Evolutionary conservation across 2,113 vertebrate genomes (phyloP).

Genomic region (Prolemur simus): DNA sequence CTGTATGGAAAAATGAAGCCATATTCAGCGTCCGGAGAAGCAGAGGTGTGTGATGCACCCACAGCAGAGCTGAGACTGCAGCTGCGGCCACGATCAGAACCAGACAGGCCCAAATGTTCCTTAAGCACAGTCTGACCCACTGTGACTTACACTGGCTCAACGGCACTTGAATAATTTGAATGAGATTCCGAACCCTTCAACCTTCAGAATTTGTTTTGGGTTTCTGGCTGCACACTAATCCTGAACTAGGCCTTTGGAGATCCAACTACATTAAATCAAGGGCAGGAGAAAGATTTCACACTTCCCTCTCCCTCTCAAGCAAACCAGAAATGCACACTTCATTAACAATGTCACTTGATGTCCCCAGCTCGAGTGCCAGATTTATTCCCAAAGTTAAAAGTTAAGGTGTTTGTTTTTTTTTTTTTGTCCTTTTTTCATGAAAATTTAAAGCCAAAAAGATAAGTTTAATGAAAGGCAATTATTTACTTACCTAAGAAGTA

Average conservation of each 20-base stretch:
- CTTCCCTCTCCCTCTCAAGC: not conserved
- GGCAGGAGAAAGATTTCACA: not conserved
- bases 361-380: not conserved
- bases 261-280: not conserved
- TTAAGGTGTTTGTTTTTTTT: not conserved
- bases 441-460: constrained; percentile 18
- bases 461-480: not conserved
- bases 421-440: not conserved
- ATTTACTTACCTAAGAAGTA: not conserved
- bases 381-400: not conserved
- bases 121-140: not conserved
- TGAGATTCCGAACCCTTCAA: not conserved
- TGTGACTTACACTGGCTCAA: not conserved
- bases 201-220: not conserved
- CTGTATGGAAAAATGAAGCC: not conserved
- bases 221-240: not conserved
- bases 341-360: not conserved
- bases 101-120: not conserved
- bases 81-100: not conserved
- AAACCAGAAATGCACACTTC: not conserved
- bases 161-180: not conserved
- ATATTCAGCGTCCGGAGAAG: not conserved
- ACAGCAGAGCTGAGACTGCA: not conserved
- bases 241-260: not conserved
- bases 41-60: not conserved